phyloP scores from a whole-genome alignment of 35 echinoderm and acorn worm genomes.

The Amphiura filiformis region DNA sequence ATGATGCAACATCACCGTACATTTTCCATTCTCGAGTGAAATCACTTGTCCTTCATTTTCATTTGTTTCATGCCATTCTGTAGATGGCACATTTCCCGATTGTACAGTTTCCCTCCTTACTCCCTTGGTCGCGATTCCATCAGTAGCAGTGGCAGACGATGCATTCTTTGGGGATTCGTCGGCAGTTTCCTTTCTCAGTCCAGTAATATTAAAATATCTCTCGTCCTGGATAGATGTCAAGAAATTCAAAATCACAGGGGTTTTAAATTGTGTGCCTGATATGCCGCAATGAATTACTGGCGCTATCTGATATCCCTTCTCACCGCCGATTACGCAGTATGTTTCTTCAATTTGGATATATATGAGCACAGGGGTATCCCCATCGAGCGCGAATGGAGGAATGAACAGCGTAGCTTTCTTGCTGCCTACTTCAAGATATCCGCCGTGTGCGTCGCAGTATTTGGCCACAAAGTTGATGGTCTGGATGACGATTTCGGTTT shows the following conservation, averaged over 20 bases:
- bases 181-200: background rate
- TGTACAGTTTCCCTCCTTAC: no score
- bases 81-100: background rate
- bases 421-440: background rate
- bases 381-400: background rate
- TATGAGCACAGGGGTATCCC: background rate
- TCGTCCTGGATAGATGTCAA: background rate
- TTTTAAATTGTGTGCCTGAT: background rate
- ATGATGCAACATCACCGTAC: background rate
- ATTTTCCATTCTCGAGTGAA: background rate
- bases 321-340: background rate
- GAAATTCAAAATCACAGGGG: background rate
- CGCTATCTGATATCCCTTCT: background rate
- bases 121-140: no score
- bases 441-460: background rate
- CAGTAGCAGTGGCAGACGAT: no score
- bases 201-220: background rate
- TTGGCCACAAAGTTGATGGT: background rate
- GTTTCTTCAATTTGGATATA: background rate
- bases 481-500: background rate
- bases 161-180: no score
- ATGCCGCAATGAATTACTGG: background rate
- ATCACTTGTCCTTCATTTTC: background rate
- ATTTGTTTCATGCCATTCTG: background rate
- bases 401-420: background rate